Evolutionary conservation across 2,797 vertebrate genomes (phyloP), one percentile per base, ranked within the genome.

Genomic region (Lagodon rhomboides): DNA sequence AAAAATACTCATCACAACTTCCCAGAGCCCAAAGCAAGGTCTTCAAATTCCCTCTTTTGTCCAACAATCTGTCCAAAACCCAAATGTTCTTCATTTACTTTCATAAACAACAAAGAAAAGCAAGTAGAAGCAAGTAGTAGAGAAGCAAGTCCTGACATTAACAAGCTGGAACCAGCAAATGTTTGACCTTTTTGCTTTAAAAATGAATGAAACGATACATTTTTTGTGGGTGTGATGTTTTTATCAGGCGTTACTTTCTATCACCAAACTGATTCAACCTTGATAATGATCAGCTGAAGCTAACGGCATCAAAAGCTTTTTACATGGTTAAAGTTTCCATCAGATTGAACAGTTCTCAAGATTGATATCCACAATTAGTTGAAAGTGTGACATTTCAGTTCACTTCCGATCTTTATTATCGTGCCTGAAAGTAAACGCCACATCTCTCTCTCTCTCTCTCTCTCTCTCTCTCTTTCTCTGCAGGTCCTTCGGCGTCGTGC

Each of bases 401-500:
- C 12, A 44, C 34, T 44, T 73, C 34, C 44, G 20, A 63, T 74
- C 58, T 81, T 43, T 43, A 67, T 71, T 30, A n/a, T 4, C 2
- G 30, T 56, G 12, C 77, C 59, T 79, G 53, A 70, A 51, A 50
- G 27, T 51, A 44, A 85, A 63, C 73, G 59, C 44, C 9, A 41
- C 62, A 3, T 22, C 1, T 63, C 1, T 79, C 38, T 27, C 27
- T 27, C 27, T 27, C 27, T 27, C 27, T 27, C 27, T 27, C 1
- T 79, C 38, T 22, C 1, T 63, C 1, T 79, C 38, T 38, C 8
- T 27, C 27, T 38, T 11, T 38, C 23, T 78, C 66, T 67, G 66
- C 88, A 99, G 98, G 98, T 99, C 98, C 11, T 99, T 99, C 6
- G 98, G 98, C 5, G 98, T 99, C 47, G 98, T 99, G 77, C 95